Evolutionary conservation across 2,888 invertebrate genomes (phyloP).

Genomic region (Micropterix aruncella): DNA sequence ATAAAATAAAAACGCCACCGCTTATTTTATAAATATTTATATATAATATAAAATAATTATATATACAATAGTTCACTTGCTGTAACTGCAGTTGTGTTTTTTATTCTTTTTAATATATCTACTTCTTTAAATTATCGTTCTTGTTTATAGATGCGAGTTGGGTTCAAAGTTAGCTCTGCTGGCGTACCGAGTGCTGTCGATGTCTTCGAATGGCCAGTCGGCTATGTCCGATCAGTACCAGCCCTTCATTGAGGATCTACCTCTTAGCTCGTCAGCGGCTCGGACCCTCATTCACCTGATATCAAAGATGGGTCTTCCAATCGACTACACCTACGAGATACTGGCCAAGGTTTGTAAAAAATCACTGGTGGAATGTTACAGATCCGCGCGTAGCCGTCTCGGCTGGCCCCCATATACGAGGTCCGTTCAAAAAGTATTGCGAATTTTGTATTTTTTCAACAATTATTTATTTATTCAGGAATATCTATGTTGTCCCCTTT

Average conservation of each 20-base stretch:
- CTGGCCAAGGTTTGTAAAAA: slow-evolving; percentile 18
- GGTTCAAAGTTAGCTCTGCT: slow-evolving; percentile 26
- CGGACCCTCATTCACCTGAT: slow-evolving; percentile 21
- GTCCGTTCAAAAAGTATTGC: no score
- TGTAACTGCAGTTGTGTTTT: no score
- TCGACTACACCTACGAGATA: slow-evolving; percentile 23
- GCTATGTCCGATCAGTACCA: neutral
- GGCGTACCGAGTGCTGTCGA: slow-evolving; percentile 13
- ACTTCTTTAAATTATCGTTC: neutral
- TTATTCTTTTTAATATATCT: neutral
- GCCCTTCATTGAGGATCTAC: neutral
- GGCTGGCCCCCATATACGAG: no score
- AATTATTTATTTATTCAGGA: no score
- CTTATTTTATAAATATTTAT: no score
- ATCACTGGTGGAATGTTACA: no score
- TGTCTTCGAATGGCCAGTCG: neutral
- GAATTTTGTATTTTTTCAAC: no score
- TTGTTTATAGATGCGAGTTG: slow-evolving; percentile 26
- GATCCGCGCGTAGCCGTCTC: no score
- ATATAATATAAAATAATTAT: no score
- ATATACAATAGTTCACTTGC: no score
- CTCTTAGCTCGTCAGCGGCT: slow-evolving; percentile 1
- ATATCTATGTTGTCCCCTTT: no score
- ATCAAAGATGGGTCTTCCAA: slow-evolving; percentile 20
- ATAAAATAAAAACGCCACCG: no score